Base-by-base conservation (phyloP, 2,113 vertebrate genomes). In the Lates calcarifer region DNA sequence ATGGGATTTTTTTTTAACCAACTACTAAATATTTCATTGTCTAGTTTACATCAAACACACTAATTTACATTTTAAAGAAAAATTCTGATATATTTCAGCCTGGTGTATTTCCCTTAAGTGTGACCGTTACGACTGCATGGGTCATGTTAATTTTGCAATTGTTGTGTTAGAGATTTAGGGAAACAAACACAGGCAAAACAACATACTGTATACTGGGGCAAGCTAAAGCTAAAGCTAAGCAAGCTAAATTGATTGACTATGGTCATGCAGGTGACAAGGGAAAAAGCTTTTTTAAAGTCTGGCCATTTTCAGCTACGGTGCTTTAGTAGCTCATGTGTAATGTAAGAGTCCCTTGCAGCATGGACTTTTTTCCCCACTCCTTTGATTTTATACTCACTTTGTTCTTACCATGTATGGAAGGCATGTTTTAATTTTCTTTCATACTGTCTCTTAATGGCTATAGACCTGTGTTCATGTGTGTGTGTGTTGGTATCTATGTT, bases 401-500 rank as follows among this genome's bases (percentile, higher is more conserved):
- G 22, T 28, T 24, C 24, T 39, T 33, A 20, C 17, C 28, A 28
- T 64, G 28, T 57, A 15, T 2, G 3, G 6, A 57, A 35, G 37
- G n/a, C 22, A 74, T 67, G 39, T 33, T 28, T n/a, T 66, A 2
- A 41, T 58, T 71, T 58, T 62, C 29, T 65, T 24, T 58, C 8
- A 11, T 31, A 62, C 17, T 60, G 29, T 71, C 31, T 56, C 7
- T 55, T 18, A 18, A 33, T n/a, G 29, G 41, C 10, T 43, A 2
- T 33, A 39, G 20, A 41, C 31, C 57, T 29, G 4, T 63, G 26
- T 56, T 49, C 20, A 4, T 49, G 47, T 22, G 9, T 43, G 13
- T 43, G 43, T 76, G 56, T 68, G n/a, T 45, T 79, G 28, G 29
- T 45, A 26, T 60, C 9, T 43, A 10, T 64, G 73, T 57, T 65